Conservation (phyloP, 2,888 invertebrate species). For the Gastracanthus pulcherrimus region DNA sequence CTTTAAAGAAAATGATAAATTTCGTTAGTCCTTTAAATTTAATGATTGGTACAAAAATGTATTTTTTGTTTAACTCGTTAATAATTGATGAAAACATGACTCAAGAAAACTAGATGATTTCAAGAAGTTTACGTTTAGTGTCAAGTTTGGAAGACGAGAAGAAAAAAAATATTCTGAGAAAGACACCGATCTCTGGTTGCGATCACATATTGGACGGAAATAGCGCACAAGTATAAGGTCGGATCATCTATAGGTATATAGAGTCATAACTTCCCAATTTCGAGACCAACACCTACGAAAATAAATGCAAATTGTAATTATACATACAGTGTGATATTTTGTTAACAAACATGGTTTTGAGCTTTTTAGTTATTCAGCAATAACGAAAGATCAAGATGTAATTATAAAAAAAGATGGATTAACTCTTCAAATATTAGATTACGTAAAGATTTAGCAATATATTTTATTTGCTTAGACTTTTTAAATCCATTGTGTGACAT, state of each 20-base stretch:
- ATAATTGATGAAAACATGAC: too few species aligned
- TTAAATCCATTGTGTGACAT: too few species aligned
- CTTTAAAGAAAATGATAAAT: too few species aligned
- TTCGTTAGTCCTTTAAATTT: too few species aligned
- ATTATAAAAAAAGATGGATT: background rate
- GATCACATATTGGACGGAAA: constrained; percentile 18
- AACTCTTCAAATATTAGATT: background rate
- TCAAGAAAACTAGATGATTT: too few species aligned
- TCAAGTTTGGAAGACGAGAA: constrained; percentile 1
- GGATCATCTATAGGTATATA: background rate
- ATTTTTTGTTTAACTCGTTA: too few species aligned
- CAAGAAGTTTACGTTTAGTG: background rate
- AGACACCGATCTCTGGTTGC: constrained; percentile 6
- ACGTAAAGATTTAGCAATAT: too few species aligned
- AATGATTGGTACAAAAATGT: too few species aligned
- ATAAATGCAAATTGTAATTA: background rate
- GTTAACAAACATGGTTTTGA: background rate
- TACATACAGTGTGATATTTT: background rate
- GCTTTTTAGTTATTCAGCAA: background rate
- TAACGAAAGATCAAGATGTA: too few species aligned
- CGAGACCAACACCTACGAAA: constrained; percentile 8
- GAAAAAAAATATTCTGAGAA: background rate
- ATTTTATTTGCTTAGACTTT: too few species aligned
- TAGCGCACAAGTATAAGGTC: constrained; percentile 15
- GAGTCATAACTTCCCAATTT: background rate